Base-by-base conservation (phyloP, 2,797 vertebrate species). In the Tiaroga cobitis region DNA sequence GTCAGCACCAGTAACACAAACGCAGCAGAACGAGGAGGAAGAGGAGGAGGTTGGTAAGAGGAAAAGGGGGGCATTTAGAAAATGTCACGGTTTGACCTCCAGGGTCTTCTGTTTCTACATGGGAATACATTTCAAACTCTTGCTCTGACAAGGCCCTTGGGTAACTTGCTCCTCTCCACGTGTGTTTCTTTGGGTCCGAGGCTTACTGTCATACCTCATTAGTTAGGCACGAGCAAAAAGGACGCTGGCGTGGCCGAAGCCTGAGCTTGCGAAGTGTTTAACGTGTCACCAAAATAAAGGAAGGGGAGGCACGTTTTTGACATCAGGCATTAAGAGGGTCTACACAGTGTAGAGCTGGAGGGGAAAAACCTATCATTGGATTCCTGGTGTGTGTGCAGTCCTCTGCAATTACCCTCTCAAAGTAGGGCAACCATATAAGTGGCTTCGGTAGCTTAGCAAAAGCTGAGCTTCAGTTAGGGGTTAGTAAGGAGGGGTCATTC, bases 401-500 rank as follows among this genome's bases (percentile, higher is more conserved):
- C 94, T 92, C 93, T 93, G 94, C 93, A 94, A 90, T 93, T 93
- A 92, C 94, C 92, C 90, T 82, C 92, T 94, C 93, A 95, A 95
- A 93, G 93, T 92, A 93, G 94, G 94, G 94, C 93, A 95, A 93
- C 94, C 94, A 91, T 94, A 92, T 94, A 95, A 92, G 94, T 94
- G 94, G 93, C 94, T 93, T 94, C 93, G 94, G 95, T 95, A 95
- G 94, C 94, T 95, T 94, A 95, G 94, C 93, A 95, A 95, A 94
- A 94, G 92, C 94, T 94, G 94, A 94, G 95, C 95, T 95, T 95
- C 94, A 94, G 95, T 95, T 95, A 96, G 92, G 84, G 94, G 92
- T 96, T 95, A 96, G 94, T 95, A 95, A 95, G 93, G 94, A 94
- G 94, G 94, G 93, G 94, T 94, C 95, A 96, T 94, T 95, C 95